Percentiles rank a stretch among this genome's conserved stretches.
phyloP scores from a whole-genome alignment of 2,888 invertebrate genomes.

The Euphydryas editha region DNA sequence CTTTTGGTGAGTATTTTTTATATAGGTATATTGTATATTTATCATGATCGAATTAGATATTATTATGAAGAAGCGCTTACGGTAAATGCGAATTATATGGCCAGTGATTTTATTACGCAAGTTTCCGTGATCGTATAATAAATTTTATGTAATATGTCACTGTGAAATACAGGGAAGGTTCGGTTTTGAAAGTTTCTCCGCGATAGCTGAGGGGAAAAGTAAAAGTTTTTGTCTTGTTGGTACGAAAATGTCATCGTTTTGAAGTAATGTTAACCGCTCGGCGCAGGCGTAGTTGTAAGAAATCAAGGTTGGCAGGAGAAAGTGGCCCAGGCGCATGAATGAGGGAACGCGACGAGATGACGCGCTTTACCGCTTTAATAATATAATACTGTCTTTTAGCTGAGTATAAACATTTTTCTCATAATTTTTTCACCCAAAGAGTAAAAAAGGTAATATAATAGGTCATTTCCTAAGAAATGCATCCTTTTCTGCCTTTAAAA shows the following conservation, averaged over 20 bases:
- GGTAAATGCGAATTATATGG: slow-evolving; percentile 31
- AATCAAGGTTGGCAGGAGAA: slow-evolving; percentile 81
- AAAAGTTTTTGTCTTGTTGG: slow-evolving; percentile 67
- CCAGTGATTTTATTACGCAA: slow-evolving; percentile 48
- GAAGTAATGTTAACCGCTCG: slow-evolving; percentile 58
- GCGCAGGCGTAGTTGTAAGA: slow-evolving; percentile 63
- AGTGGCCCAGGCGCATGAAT: slow-evolving; percentile 68
- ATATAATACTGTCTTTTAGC: slow-evolving; percentile 6
- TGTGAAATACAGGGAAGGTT: slow-evolving; percentile 53
- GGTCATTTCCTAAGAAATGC: too few relatives aligned
- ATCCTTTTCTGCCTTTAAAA: too few relatives aligned
- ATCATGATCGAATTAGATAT: slow-evolving; percentile 20
- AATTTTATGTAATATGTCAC: slow-evolving; percentile 51
- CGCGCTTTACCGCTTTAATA: slow-evolving; percentile 31
- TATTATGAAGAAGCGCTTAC: slow-evolving; percentile 31
- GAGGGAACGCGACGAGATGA: slow-evolving; percentile 47
- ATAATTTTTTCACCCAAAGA: too few relatives aligned
- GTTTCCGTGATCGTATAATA: slow-evolving; percentile 50
- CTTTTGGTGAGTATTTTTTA: slow-evolving; percentile 47
- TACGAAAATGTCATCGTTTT: slow-evolving; percentile 70
- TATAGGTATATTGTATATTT: slow-evolving; percentile 14
- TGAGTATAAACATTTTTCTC: neutral
- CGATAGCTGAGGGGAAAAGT: slow-evolving; percentile 61
- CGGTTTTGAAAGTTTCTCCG: slow-evolving; percentile 42
- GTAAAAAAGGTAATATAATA: too few relatives aligned